Conservation (phyloP, 2,797 vertebrate genomes). For the Ibycter americanus region DNA sequence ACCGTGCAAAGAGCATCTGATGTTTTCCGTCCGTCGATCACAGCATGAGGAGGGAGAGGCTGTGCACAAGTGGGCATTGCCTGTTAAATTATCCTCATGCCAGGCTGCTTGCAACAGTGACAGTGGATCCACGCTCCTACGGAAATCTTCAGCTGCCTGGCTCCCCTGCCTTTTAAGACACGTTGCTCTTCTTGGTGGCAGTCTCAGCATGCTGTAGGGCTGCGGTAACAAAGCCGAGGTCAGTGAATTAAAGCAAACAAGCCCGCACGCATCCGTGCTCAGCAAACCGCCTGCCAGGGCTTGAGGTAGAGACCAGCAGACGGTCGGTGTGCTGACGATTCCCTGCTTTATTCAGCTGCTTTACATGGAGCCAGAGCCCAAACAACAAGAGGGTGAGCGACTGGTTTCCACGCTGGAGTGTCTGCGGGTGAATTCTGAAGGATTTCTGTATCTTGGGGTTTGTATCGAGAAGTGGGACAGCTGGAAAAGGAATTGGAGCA, state of each 20-base stretch:
- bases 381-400: rapidly evolving
- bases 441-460: background rate
- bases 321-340: background rate
- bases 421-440: background rate
- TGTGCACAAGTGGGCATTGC: background rate
- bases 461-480: slow-evolving; percentile 32
- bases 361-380: background rate
- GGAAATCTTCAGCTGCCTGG: background rate
- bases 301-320: background rate
- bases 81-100: background rate
- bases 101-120: background rate
- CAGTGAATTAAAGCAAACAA: background rate
- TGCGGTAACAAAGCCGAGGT: background rate
- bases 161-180: background rate
- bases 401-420: background rate
- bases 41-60: background rate
- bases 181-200: background rate
- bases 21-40: background rate
- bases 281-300: background rate
- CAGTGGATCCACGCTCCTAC: rapidly evolving
- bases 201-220: background rate
- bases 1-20: background rate
- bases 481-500: slow-evolving; percentile 62
- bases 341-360: background rate
- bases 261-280: background rate